These are phyloP conservation scores for Carassius gibelio DNA, from an alignment of 2,113 vertebrate genomes.

Conservation along the genomic window DNA sequence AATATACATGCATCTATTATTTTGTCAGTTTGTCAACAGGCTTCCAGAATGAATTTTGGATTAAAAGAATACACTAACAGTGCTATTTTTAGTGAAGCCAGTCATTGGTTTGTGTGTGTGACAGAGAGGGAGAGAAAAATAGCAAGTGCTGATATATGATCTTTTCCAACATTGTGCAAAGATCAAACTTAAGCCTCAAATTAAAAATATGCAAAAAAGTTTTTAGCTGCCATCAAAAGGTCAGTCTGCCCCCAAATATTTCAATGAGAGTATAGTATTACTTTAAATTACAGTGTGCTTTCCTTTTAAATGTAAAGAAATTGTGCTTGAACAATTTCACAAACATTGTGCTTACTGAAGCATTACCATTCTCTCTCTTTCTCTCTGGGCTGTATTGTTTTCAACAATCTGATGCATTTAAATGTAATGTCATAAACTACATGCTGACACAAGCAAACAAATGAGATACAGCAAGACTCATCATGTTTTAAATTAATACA, in stretches of 20 bases:
- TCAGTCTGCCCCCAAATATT: slow-evolving; percentile 8
- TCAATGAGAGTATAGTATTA: not conserved
- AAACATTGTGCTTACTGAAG: not conserved
- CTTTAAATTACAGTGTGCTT: not conserved
- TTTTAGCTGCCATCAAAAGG: slow-evolving; percentile 21
- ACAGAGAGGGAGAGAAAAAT: not conserved
- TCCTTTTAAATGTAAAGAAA: not conserved
- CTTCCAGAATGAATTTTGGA: not conserved
- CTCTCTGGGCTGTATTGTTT: not conserved
- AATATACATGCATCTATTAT: slow-evolving; percentile 14
- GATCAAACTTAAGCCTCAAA: slow-evolving; percentile 14
- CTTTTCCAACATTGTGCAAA: not conserved
- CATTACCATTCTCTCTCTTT: too few relatives aligned
- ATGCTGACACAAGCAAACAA: slow-evolving; percentile 5
- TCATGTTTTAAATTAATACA: not conserved
- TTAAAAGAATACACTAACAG: not conserved
- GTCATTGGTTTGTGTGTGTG: not conserved
- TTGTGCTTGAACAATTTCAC: not conserved
- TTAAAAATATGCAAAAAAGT: slow-evolving; percentile 12
- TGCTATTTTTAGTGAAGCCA: slow-evolving; percentile 6
- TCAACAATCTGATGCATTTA: not conserved
- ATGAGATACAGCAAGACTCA: not conserved
- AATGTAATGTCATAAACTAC: not conserved
- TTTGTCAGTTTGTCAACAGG: not conserved
- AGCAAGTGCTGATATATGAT: not conserved